A percentile compares a stretch with the other conserved stretches of the same genome.
Conservation (phyloP, 2,797 vertebrate species). For the Rallus crepitans region DNA sequence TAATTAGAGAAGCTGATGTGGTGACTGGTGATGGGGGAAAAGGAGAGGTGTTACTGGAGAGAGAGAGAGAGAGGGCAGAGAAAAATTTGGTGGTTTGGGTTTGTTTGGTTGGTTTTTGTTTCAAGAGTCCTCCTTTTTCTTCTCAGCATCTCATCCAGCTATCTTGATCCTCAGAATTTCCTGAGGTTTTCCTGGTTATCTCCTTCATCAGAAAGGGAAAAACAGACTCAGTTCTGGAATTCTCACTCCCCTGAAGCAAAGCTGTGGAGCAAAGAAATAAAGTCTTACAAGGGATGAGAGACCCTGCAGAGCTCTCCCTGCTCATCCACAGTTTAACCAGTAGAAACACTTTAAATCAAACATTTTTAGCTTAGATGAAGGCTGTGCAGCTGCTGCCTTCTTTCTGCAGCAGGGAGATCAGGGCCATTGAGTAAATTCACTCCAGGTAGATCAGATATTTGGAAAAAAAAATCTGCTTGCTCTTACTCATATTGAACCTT, state of each 20-base stretch:
- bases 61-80: not conserved
- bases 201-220: not conserved
- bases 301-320: not conserved
- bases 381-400: not conserved
- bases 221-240: not conserved
- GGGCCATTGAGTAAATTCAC: not conserved
- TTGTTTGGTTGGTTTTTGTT: not conserved
- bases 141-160: not conserved
- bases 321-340: not conserved
- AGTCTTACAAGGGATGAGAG: not conserved
- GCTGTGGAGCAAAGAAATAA: not conserved
- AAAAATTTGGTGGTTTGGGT: not conserved
- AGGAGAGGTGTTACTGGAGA: not conserved
- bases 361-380: not conserved
- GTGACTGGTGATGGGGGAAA: not conserved
- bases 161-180: not conserved
- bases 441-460: not conserved
- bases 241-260: not conserved
- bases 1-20: not conserved
- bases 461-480: not conserved
- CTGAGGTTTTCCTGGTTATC: not conserved
- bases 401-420: not conserved
- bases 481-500: not conserved
- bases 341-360: not conserved
- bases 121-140: not conserved